A percentile compares a stretch with the other conserved stretches of the same genome.
Conservation (phyloP, 2,888 invertebrate species). For the Trissoscelio sp. region DNA sequence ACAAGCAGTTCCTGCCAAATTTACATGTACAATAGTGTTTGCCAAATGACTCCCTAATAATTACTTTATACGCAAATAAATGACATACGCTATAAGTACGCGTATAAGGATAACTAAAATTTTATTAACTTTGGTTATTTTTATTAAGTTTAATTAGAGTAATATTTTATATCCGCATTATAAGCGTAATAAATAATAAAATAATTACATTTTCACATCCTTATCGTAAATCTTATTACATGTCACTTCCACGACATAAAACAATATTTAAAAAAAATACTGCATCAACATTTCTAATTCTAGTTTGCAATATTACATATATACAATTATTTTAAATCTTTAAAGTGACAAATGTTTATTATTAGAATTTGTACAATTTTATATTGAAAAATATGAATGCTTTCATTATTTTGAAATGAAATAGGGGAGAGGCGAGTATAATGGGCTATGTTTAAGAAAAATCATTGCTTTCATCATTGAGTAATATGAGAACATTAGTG, state of each 20-base stretch:
- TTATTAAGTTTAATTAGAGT: constrained; percentile 8
- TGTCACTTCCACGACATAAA: background rate
- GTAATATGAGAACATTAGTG: no score
- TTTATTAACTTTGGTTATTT: constrained; percentile 10
- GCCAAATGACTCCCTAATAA: constrained; percentile 27
- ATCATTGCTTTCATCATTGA: no score
- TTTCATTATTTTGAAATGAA: no score
- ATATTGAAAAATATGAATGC: no score
- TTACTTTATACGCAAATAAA: constrained; percentile 13
- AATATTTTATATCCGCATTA: constrained; percentile 9
- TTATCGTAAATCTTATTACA: constrained; percentile 4
- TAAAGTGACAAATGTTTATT: no score
- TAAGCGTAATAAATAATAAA: background rate
- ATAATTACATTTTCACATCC: constrained; percentile 24
- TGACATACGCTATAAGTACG: background rate
- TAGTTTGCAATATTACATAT: background rate
- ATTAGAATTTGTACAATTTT: no score
- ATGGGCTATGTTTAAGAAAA: no score
- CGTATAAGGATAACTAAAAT: background rate
- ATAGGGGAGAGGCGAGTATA: no score
- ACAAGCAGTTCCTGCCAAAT: constrained; percentile 5
- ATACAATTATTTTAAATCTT: no score
- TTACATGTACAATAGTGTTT: constrained; percentile 4
- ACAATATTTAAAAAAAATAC: background rate
- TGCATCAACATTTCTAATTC: background rate